Evolutionary conservation across 2,888 invertebrate species (phyloP).

Genomic region (Eremobia ochroleuca): DNA sequence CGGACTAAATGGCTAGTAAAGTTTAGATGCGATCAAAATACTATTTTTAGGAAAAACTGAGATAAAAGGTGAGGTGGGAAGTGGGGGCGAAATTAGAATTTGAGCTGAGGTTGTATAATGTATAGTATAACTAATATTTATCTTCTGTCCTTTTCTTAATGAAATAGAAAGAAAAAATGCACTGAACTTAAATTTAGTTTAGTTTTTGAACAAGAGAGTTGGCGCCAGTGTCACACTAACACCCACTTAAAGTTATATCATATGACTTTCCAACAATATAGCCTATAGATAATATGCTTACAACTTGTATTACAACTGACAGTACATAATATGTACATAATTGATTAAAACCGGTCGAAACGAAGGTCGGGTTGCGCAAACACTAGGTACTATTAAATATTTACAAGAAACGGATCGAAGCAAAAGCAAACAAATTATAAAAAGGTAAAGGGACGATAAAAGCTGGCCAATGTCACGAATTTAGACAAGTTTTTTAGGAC

Average conservation of each 20-base stretch:
- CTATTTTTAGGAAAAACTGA: constrained; percentile 71
- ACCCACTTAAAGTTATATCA: background rate
- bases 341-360: constrained; percentile 52
- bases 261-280: background rate
- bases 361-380: constrained; percentile 58
- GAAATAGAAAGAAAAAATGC: too few species aligned
- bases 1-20: constrained; percentile 66
- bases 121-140: too few species aligned
- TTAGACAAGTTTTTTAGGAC: background rate
- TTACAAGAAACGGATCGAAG: constrained; percentile 31
- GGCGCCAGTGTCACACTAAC: background rate
- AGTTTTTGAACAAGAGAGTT: too few species aligned
- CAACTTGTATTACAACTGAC: constrained; percentile 9
- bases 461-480: background rate
- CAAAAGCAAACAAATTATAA: constrained; percentile 15
- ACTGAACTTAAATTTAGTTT: too few species aligned
- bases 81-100: too few species aligned
- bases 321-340: constrained; percentile 42
- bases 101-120: too few species aligned
- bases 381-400: constrained; percentile 36
- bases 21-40: constrained; percentile 61
- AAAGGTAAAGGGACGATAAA: constrained; percentile 12
- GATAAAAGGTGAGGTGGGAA: too few species aligned
- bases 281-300: constrained; percentile 1
- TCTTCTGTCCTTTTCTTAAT: too few species aligned